A percentile compares a stretch with the other conserved stretches of the same genome.
phyloP scores from a whole-genome alignment of 1,140 invertebrate genomes.

The Spodoptera litura region DNA sequence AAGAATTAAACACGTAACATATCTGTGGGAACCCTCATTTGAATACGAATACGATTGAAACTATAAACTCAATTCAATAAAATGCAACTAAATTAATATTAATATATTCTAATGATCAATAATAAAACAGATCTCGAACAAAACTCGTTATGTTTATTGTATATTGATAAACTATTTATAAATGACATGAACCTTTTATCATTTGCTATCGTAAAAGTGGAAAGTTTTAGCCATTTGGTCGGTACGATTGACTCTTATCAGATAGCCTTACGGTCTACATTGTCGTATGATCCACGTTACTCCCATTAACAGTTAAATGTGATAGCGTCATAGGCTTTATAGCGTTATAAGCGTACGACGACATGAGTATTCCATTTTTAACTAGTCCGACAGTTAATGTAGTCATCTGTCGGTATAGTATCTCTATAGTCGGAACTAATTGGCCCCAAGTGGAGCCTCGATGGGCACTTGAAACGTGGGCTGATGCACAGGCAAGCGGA shows the following conservation, averaged over 20 bases:
- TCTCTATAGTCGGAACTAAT: slow-evolving; percentile 66
- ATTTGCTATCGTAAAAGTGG: slow-evolving; percentile 24
- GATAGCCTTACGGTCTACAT: slow-evolving; percentile 14
- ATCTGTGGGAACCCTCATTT: neutral
- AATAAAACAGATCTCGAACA: neutral
- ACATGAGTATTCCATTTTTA: slow-evolving; percentile 3
- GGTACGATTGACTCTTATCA: slow-evolving; percentile 13
- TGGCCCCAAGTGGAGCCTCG: slow-evolving; percentile 69
- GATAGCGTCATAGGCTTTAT: neutral
- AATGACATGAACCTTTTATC: slow-evolving; percentile 29
- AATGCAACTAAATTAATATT: neutral
- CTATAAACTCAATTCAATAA: neutral
- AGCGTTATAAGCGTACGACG: neutral
- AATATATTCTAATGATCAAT: slow-evolving; percentile 2
- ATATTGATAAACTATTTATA: slow-evolving; percentile 32
- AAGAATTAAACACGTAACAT: no score
- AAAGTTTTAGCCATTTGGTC: slow-evolving; percentile 10
- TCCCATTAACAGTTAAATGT: slow-evolving; percentile 9
- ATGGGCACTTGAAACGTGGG: slow-evolving; percentile 63
- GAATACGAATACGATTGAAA: neutral
- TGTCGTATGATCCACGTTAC: slow-evolving; percentile 4
- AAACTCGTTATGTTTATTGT: slow-evolving; percentile 3
- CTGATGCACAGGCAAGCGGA: slow-evolving; percentile 39
- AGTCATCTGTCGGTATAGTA: slow-evolving; percentile 36
- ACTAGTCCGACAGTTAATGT: slow-evolving; percentile 19